Conservation (phyloP, 2,113 vertebrate species). For the Channa argus region DNA sequence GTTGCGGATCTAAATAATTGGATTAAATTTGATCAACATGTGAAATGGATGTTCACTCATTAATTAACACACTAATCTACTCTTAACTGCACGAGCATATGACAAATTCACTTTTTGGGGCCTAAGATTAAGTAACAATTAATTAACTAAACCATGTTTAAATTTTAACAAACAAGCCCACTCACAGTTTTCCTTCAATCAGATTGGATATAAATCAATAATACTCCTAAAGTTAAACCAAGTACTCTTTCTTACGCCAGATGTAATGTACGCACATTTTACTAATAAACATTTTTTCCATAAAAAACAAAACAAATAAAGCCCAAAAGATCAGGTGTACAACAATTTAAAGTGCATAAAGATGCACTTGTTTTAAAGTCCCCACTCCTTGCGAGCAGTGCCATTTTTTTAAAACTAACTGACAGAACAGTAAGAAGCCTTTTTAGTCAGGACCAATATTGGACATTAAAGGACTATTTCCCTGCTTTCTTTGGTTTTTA, state of each 20-base stretch:
- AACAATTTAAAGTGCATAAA: background rate
- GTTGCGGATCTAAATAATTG: constrained; percentile 83
- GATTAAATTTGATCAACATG: constrained; percentile 85
- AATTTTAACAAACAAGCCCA: background rate
- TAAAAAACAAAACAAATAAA: background rate
- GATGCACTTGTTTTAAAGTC: constrained; percentile 29
- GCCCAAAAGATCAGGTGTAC: constrained; percentile 30
- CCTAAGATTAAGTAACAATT: background rate
- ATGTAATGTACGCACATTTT: no score
- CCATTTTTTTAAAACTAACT: background rate
- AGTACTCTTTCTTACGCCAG: background rate
- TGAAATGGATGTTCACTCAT: constrained; percentile 71
- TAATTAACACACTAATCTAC: constrained; percentile 58
- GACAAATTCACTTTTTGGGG: background rate
- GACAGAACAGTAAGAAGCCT: background rate
- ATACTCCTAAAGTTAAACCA: no score
- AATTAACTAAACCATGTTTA: background rate
- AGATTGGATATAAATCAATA: background rate
- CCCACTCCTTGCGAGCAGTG: background rate
- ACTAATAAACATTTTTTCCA: no score
- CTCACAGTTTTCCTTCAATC: background rate
- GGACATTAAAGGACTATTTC: background rate
- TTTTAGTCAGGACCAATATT: background rate
- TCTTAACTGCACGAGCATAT: background rate
- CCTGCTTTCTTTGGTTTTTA: constrained; percentile 17